A percentile compares a stretch with the other conserved stretches of the same genome.
phyloP scores from a whole-genome alignment of 2,888 invertebrate species.

The Hirtodrosophila duncani region DNA sequence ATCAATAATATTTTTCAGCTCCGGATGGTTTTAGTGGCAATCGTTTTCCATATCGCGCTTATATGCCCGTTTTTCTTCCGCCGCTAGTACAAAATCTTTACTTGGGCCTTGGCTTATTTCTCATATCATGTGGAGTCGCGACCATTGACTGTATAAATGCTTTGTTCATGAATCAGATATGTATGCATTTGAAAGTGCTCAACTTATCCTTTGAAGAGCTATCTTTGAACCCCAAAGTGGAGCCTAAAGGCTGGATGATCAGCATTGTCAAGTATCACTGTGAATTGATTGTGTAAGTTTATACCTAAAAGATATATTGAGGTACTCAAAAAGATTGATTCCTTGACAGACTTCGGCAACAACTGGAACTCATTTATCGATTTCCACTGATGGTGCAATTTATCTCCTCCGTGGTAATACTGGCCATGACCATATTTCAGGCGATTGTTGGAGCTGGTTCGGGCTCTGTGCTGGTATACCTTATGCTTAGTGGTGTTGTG shows the following conservation, averaged over 20 bases:
- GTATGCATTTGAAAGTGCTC: constrained; percentile 50
- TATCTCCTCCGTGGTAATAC: constrained; percentile 54
- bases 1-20: constrained; percentile 31
- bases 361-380: constrained; percentile 55
- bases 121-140: constrained; percentile 45
- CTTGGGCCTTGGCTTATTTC: constrained; percentile 35
- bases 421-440: constrained; percentile 66
- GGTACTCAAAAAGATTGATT: too few relatives aligned
- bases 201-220: constrained; percentile 50
- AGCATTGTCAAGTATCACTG: constrained; percentile 43
- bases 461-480: constrained; percentile 55
- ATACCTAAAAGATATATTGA: too few relatives aligned
- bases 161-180: constrained; percentile 49
- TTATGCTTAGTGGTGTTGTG: constrained; percentile 58
- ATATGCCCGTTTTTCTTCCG: constrained; percentile 39
- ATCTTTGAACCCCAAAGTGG: neutral
- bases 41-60: constrained; percentile 45
- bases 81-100: constrained; percentile 27
- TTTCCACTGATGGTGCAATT: constrained; percentile 62
- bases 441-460: constrained; percentile 50
- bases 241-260: constrained; percentile 16
- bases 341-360: constrained; percentile 45
- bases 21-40: constrained; percentile 31
- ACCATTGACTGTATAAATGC: constrained; percentile 51
- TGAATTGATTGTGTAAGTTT: constrained; percentile 34